These are phyloP conservation scores for Drosophila testacea DNA, from an alignment of 2,888 invertebrate species.

Conservation along the genomic window DNA sequence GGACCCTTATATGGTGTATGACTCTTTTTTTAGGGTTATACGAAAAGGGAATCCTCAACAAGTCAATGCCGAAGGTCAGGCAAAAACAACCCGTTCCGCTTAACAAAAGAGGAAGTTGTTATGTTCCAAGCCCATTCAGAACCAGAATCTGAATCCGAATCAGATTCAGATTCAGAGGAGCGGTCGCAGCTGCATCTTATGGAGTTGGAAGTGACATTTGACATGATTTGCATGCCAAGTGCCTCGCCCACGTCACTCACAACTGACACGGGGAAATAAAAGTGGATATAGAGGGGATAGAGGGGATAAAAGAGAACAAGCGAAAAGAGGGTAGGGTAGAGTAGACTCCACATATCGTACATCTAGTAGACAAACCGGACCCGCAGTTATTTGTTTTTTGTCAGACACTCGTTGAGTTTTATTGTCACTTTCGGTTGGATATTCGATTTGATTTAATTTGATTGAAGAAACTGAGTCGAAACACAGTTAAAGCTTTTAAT, in stretches of 20 bases:
- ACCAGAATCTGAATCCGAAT: conserved; percentile 16
- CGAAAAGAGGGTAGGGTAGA: conserved; percentile 24
- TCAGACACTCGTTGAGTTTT: conserved; percentile 75
- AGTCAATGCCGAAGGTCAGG: conserved; percentile 63
- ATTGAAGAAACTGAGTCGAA: conserved; percentile 7
- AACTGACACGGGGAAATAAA: conserved; percentile 34
- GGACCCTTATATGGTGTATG: conserved; percentile 16
- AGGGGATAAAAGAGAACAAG: conserved; percentile 3
- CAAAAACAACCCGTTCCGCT: conserved; percentile 49
- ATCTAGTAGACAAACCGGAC: conserved; percentile 15
- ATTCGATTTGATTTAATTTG: conserved; percentile 57
- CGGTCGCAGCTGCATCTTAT: conserved; percentile 62
- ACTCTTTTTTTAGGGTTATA: conserved; percentile 31
- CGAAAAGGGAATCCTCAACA: conserved; percentile 44
- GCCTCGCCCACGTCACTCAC: conserved; percentile 76
- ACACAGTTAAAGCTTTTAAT: conserved; percentile 56
- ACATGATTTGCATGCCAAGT: conserved; percentile 80
- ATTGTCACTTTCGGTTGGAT: conserved; percentile 72
- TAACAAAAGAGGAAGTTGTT: conserved; percentile 53
- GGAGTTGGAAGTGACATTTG: conserved; percentile 72
- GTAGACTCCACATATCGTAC: conserved; percentile 7
- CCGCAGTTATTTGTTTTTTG: conserved; percentile 27
- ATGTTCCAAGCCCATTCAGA: conserved; percentile 32
- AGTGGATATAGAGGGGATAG: neutral
- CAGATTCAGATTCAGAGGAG: conserved; percentile 13